Evolutionary conservation across 1,140 invertebrate species (phyloP), one percentile per base, ranked within the genome.

Genomic region (Muscidifurax raptorellus): DNA sequence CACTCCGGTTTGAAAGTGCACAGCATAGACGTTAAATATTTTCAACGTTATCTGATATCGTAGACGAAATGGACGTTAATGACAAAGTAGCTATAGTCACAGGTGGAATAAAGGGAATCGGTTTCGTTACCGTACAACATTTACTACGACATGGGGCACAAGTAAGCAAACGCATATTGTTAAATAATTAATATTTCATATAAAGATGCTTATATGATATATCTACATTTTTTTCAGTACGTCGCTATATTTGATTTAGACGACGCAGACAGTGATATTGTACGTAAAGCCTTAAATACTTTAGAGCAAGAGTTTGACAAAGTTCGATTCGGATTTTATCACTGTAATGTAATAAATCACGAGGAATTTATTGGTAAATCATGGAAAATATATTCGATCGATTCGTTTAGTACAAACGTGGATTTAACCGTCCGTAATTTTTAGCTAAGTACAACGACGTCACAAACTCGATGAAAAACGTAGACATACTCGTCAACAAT

Each of bases 401-500:
- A 40, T 64, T 64, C 18, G 15, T 64, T n/a, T 64, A 64, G 7
- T 64, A 64, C 15, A 22, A 40, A 40, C 7, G 13, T 7, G 25
- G 47, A n/a, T 10, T n/a, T 12, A 25, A 36, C 25, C 40, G 72
- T 75, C 1, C 2, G 72, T 25, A n/a, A 40, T 22, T 59, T 30
- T 69, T n/a, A 69, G 25, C 28, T 69, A 13, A 59, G 18, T 59
- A 77, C 15, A 59, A 4, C n/a, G 78, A 71, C 28, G 78, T n/a
- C 3, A n/a, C 22, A 27, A 79, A 77, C 5, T n/a, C 52, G 18
- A 59, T 59, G 30, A 59, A 59, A 0, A 72, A 77, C 44, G 78
- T 84, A 22, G 83, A 84, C 15, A 47, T 84, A 44, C 69, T 84
- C 2, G 59, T 84, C 2, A 80, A 84, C 18, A 84, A 84, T 84